Conservation (phyloP, 2,888 invertebrate species). For the Nomada flava region DNA sequence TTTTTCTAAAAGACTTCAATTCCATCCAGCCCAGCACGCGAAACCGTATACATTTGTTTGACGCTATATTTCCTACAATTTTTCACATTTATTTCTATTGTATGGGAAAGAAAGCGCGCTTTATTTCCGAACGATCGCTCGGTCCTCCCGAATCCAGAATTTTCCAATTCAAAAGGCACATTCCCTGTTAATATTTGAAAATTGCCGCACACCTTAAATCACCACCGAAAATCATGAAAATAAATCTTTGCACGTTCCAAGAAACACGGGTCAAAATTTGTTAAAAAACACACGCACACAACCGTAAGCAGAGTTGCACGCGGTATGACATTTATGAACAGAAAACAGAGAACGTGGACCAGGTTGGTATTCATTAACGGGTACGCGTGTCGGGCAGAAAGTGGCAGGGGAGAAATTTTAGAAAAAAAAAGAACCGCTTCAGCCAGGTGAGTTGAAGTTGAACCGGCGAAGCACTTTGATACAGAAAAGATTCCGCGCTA, state of each 20-base stretch:
- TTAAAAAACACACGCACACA: neutral
- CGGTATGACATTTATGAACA: conserved; percentile 57
- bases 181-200: too few relatives aligned
- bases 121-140: conserved; percentile 2
- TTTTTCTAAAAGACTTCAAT: neutral
- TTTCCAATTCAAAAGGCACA: neutral
- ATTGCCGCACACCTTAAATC: too few relatives aligned
- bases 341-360: conserved; percentile 27
- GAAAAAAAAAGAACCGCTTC: too few relatives aligned
- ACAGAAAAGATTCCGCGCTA: too few relatives aligned
- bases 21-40: neutral
- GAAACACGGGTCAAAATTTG: too few relatives aligned
- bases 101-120: neutral
- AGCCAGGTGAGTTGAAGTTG: too few relatives aligned
- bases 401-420: too few relatives aligned
- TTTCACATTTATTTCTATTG: neutral
- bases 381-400: neutral
- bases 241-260: too few relatives aligned
- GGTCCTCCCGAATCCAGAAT: neutral
- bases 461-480: too few relatives aligned
- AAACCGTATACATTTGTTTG: neutral
- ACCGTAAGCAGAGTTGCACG: conserved; percentile 30
- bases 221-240: too few relatives aligned
- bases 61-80: neutral
- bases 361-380: conserved; percentile 49